Evolutionary conservation across 2,797 vertebrate genomes (phyloP).

Genomic region (Hyperoplus immaculatus): DNA sequence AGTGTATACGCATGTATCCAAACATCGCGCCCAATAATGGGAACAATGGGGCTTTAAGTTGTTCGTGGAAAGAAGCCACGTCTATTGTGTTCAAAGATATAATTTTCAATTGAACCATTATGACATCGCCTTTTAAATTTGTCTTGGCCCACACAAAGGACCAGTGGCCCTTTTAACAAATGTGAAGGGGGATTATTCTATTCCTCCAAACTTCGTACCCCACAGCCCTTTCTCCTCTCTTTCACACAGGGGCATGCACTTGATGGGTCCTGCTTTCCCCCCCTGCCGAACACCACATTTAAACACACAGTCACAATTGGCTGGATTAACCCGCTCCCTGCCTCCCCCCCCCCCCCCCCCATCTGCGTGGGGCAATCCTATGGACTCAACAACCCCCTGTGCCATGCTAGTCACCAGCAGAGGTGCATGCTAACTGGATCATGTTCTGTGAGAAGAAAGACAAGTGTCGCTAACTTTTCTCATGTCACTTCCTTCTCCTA

Average conservation of each 20-base stretch:
- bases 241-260: slow-evolving; percentile 93
- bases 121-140: slow-evolving; percentile 88
- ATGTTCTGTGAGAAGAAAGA: slow-evolving; percentile 92
- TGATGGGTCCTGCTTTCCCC: slow-evolving; percentile 89
- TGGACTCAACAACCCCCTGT: slow-evolving; percentile 91
- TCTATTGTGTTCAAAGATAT: slow-evolving; percentile 86
- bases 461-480: slow-evolving; percentile 99
- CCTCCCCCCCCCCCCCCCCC: slow-evolving; percentile 65
- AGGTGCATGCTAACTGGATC: slow-evolving; percentile 99
- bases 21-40: slow-evolving; percentile 85
- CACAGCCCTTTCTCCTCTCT: slow-evolving; percentile 86
- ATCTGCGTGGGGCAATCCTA: slow-evolving; percentile 88
- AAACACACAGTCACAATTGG: slow-evolving; percentile 95
- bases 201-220: slow-evolving; percentile 82
- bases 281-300: slow-evolving; percentile 91
- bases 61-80: slow-evolving; percentile 86
- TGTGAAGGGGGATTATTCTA: slow-evolving; percentile 90
- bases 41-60: slow-evolving; percentile 87
- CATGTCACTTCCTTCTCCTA: slow-evolving; percentile 95
- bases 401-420: slow-evolving; percentile 93
- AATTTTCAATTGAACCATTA: slow-evolving; percentile 86
- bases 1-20: slow-evolving; percentile 84
- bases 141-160: slow-evolving; percentile 85
- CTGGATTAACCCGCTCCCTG: slow-evolving; percentile 90
- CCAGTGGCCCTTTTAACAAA: slow-evolving; percentile 89